Percentiles rank a stretch among this genome's conserved stretches.
phyloP scores from a whole-genome alignment of 2,797 vertebrate species.

The Aselliscus stoliczkanus region DNA sequence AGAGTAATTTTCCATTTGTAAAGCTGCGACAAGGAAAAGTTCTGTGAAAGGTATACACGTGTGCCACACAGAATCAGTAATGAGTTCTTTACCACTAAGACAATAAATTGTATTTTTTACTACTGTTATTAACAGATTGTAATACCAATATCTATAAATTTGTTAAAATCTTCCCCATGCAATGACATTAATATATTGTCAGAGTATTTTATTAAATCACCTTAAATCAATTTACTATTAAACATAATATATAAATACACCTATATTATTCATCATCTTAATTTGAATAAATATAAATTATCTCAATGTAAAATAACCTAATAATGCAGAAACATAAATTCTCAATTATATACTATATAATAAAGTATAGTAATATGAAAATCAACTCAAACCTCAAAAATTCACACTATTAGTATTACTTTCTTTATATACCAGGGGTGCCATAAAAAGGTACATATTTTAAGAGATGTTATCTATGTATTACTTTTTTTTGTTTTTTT shows the following conservation, averaged over 20 bases:
- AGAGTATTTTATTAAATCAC: conserved; percentile 29
- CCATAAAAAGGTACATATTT: no score
- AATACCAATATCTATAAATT: neutral
- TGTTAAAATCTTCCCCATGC: neutral
- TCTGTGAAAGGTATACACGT: neutral
- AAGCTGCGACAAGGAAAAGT: neutral
- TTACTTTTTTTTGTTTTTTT: no score
- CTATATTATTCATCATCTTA: neutral
- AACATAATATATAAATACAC: neutral
- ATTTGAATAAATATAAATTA: conserved; percentile 1
- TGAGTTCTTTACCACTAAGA: neutral
- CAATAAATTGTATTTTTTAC: neutral
- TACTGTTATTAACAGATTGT: neutral
- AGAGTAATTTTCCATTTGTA: neutral
- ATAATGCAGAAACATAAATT: neutral
- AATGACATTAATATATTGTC: neutral
- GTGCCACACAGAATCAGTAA: neutral
- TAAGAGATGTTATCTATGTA: no score
- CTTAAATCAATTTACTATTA: conserved; percentile 7
- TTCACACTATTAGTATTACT: neutral
- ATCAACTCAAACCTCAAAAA: conserved; percentile 43
- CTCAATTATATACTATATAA: neutral
- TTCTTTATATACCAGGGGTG: neutral
- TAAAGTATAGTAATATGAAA: neutral
- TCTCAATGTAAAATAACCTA: conserved; percentile 31